Evolutionary conservation across 2,888 invertebrate species (phyloP).

Genomic region (Fragum sueziense): DNA sequence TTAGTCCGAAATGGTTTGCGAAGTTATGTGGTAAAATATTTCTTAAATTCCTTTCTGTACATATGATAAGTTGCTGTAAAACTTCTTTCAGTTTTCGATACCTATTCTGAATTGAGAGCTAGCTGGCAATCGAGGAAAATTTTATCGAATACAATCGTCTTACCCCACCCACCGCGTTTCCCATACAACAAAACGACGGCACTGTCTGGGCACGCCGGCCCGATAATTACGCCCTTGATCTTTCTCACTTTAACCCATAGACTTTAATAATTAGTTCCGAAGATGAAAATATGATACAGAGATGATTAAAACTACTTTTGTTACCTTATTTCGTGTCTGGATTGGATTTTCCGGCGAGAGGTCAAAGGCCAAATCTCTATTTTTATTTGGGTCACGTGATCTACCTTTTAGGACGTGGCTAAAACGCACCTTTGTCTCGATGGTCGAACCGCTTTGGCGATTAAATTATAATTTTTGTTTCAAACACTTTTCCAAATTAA

Average conservation of each 20-base stretch:
- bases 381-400: conserved; percentile 42
- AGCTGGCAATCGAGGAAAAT: too few relatives aligned
- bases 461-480: too few relatives aligned
- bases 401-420: not conserved
- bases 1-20: too few relatives aligned
- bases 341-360: not conserved
- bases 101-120: too few relatives aligned
- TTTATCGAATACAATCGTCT: not conserved
- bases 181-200: conserved; percentile 49
- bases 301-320: not conserved
- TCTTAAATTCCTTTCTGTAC: too few relatives aligned
- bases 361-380: conserved; percentile 23
- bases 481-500: too few relatives aligned
- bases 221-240: not conserved
- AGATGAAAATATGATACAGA: not conserved
- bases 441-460: not conserved
- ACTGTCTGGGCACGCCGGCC: conserved; percentile 16
- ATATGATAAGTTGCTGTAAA: too few relatives aligned
- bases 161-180: conserved; percentile 48
- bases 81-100: too few relatives aligned
- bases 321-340: not conserved
- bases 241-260: not conserved
- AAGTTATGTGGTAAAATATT: too few relatives aligned
- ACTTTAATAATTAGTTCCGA: too few relatives aligned
- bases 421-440: not conserved